Conservation (phyloP, 2,113 vertebrate species). For the Pungitius pungitius region DNA sequence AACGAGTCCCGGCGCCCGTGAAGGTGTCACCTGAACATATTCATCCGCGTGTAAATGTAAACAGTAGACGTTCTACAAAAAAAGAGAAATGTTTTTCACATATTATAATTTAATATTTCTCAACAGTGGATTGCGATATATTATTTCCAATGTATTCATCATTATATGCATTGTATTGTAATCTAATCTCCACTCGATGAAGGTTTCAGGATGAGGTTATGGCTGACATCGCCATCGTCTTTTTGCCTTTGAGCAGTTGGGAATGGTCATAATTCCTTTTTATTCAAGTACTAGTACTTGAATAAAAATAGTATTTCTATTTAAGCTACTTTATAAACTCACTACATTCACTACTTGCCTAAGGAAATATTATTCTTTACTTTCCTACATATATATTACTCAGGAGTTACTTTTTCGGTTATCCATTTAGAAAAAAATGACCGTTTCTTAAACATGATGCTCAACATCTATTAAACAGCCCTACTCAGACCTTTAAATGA, state of each 20-base stretch:
- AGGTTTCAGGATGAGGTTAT: background rate
- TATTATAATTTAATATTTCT: background rate
- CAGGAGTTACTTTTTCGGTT: background rate
- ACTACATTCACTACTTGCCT: background rate
- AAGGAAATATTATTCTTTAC: background rate
- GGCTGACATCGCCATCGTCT: background rate
- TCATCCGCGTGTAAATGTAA: slow-evolving; percentile 77
- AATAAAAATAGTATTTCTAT: background rate
- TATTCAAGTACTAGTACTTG: background rate
- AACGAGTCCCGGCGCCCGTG: slow-evolving; percentile 75
- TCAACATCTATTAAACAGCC: background rate
- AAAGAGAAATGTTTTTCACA: background rate
- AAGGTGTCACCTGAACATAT: slow-evolving; percentile 82
- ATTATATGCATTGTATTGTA: background rate
- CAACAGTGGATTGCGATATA: fast-evolving
- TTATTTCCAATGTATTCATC: no score
- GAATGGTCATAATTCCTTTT: background rate
- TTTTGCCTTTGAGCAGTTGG: background rate
- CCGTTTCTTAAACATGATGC: background rate
- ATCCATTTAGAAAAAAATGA: background rate
- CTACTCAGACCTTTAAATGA: background rate
- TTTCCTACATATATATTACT: background rate
- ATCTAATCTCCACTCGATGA: background rate
- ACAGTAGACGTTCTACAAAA: slow-evolving; percentile 59
- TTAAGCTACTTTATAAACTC: background rate